Evolutionary conservation across 1,140 invertebrate species (phyloP), one percentile per base, ranked within the genome.

Genomic region (Teleopsis dalmanni): DNA sequence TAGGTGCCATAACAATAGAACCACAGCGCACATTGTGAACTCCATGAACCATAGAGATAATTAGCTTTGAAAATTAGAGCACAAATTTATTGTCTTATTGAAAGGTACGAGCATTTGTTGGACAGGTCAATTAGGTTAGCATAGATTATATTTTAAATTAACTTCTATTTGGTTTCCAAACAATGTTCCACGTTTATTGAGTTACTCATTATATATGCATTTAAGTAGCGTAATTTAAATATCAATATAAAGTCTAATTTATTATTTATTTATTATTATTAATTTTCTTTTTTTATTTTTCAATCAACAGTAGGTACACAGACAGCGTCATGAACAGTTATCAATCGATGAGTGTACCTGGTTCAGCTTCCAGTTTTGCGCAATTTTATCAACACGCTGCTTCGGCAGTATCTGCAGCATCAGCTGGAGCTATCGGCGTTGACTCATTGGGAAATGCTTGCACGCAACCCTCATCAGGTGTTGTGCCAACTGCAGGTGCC

Each of bases 361-460:
- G 54, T 23, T 65, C 63, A 42, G 68, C 68, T 7, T 67, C 67
- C 41, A 68, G 65, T 52, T 87, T 87, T 31, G 87, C 88, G 2
- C 87, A 90, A 72, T 91, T 91, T 71, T 91, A 91, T 72, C 87
- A 91, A 62, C 87, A 91, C 56, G 69, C 75, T 48, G 76, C 76
- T 22, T 73, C 74, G 29, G 75, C 75, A 47, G 70, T 76, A 2
- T 76, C 76, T 3, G 76, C 77, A 9, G 76, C 76, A 4, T 76
- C 74, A 7, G 76, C 76, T 22, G 77, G 76, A 16, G 75, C 75
- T 3, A 75, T 71, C 34, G 64, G 66, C 9, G 68, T 70, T 10
- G 68, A 71, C 51, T 69, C 67, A 3, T 54, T 71, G 16, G 68
- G 68, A 35, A 68, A 68, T 40, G 64, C 66, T 43, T 76, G 74